Base-by-base conservation (phyloP, 2,888 invertebrate genomes). In the Pseudococcus jackbeardsleyi region DNA sequence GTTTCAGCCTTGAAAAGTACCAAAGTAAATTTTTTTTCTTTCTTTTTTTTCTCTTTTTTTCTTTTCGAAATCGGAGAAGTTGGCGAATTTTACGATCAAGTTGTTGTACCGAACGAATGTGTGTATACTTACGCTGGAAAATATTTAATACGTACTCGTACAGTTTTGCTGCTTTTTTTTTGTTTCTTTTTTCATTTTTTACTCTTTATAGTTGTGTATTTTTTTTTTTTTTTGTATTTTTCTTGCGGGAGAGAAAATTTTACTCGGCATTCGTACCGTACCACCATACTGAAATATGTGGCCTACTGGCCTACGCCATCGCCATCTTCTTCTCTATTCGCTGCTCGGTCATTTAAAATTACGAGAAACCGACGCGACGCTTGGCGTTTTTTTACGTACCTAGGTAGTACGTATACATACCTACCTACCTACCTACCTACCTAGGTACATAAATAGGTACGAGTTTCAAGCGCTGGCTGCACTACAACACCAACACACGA, bases 31-130 rank as follows among this genome's bases (percentile, higher is more conserved):
- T 54, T 54, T 54, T 50, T 54, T 54, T 50, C 50, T 50, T 54
- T n/a, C n/a, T 54, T 54, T 54, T 54, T 50, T 54, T 54, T 50
- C 50, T 50, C n/a, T 54, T 54, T 54, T 54, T 54, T 50, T 54
- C n/a, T 50, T 15, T 50, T 54, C n/a, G n/a, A 54, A n/a, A 54
- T 54, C 5, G 0, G 15, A 54, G n/a, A 54, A 54, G 54, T 54
- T 54, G 54, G n/a, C n/a, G n/a, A 54, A n/a, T 54, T n/a, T 54
- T 54, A 54, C 54, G n/a, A n/a, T 15, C 6, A n/a, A n/a, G 54
- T 54, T 54, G n/a, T 54, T 54, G n/a, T 33, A 33, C 26, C 54
- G 15, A 46, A 33, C 50, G 50, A 50, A 50, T 42, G 5, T n/a
- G n/a, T n/a, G n/a, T n/a, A n/a, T n/a, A 50, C 3, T 54, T 54